These are phyloP conservation scores for Egretta garzetta DNA, from an alignment of 2,113 vertebrate genomes.

Conservation along the genomic window DNA sequence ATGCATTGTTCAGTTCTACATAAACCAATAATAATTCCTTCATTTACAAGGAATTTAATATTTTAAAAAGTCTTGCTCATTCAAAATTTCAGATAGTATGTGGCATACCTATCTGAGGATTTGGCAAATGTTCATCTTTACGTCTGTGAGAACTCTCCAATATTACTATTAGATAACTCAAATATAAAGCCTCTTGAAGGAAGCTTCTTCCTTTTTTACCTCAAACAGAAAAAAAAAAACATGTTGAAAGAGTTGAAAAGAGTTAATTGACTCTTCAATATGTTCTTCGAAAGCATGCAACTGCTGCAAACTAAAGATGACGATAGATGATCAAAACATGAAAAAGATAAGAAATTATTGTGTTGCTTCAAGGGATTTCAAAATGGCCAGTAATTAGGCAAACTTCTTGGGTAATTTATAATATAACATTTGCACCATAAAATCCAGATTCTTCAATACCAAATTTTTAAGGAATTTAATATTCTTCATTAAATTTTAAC, in stretches of 20 bases:
- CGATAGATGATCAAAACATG: neutral
- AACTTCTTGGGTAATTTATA: neutral
- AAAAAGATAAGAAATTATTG: neutral
- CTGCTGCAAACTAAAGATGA: neutral
- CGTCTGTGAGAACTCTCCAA: neutral
- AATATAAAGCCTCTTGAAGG: neutral
- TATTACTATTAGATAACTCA: neutral
- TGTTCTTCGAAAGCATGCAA: neutral
- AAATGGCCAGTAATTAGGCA: neutral
- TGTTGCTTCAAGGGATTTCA: neutral
- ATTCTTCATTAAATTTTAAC: neutral
- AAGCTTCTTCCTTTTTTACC: neutral
- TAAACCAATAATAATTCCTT: neutral
- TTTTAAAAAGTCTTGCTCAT: neutral
- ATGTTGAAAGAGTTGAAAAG: neutral
- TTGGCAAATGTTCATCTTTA: neutral
- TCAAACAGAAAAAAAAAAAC: neutral
- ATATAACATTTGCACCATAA: neutral
- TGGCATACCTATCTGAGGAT: neutral
- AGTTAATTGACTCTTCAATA: neutral
- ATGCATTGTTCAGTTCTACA: neutral
- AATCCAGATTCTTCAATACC: neutral
- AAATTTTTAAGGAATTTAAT: neutral
- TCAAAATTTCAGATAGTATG: neutral
- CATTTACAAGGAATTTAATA: neutral